phyloP scores from a whole-genome alignment of 2,113 vertebrate genomes.

The Aix galericulata region DNA sequence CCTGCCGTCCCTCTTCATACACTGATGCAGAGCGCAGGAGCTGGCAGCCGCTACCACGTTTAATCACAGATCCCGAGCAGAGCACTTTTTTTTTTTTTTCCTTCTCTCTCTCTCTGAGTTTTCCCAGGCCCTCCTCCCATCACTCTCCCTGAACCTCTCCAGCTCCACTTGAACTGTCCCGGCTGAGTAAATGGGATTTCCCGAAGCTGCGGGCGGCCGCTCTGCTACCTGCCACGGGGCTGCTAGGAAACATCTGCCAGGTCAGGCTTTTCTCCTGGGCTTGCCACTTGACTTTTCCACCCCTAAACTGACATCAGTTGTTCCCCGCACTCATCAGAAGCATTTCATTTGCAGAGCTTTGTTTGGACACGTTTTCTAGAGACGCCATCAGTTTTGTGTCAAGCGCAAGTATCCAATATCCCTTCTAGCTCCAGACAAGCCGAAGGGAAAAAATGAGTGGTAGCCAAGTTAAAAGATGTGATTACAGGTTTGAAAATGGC shows the following conservation, averaged over 20 bases:
- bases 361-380: background rate
- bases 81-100: background rate
- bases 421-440: background rate
- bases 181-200: background rate
- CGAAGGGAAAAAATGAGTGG: background rate
- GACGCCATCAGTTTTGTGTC: background rate
- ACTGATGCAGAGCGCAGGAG: background rate
- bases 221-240: background rate
- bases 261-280: background rate
- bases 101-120: background rate
- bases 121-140: background rate
- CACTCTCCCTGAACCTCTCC: background rate
- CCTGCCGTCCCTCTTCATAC: background rate
- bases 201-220: background rate
- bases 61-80: background rate
- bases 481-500: background rate
- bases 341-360: background rate
- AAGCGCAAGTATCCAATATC: background rate
- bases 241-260: background rate
- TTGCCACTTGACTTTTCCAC: background rate
- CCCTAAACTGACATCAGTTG: background rate
- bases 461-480: background rate
- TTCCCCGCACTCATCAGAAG: background rate
- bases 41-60: background rate
- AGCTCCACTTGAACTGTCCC: background rate